Evolutionary conservation across 1,140 invertebrate species (phyloP), one percentile per base, ranked within the genome.

Genomic region (Sipha flava): DNA sequence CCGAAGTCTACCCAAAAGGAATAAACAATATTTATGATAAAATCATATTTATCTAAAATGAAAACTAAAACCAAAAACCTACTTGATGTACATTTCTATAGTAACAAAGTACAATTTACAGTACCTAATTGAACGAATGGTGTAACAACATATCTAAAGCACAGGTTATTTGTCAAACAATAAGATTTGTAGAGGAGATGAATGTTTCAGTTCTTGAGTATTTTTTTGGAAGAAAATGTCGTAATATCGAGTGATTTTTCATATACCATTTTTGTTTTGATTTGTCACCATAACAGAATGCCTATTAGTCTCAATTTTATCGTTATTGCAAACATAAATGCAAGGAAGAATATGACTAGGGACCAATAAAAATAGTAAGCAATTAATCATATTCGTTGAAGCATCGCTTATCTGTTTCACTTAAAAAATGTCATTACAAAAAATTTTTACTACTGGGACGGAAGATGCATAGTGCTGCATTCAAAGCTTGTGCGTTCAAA

Each of bases 401-500:
- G 18, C 45, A n/a, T 73, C 47, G 29, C 21, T 34, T 34, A 40
- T 29, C 47, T 47, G 68, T 47, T 72, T 47, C 45, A 72, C 5
- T 26, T 52, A 66, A 66, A 18, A 14, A 31, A 31, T 31, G 43
- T 72, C 16, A 47, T 72, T 72, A 7, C 10, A 72, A 52, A 72
- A 49, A 49, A 4, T 34, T 72, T 31, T 9, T 75, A 75, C 49
- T 54, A 47, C n/a, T 12, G n/a, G n/a, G 1, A 23, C 3, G 49
- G 31, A 34, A 16, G 12, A n/a, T 14, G n/a, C 31, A 23, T 43
- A 34, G 73, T 59, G 37, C 37, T 43, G 52, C 73, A 77, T 77
- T 59, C 52, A 77, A 77, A 77, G 52, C 52, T 59, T 34, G 52
- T 77, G 73, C 73, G 59, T 59, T 43, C 3, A 52, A 21, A 52